Conservation (phyloP, 2,888 invertebrate species). For the Dascillus cervinus region DNA sequence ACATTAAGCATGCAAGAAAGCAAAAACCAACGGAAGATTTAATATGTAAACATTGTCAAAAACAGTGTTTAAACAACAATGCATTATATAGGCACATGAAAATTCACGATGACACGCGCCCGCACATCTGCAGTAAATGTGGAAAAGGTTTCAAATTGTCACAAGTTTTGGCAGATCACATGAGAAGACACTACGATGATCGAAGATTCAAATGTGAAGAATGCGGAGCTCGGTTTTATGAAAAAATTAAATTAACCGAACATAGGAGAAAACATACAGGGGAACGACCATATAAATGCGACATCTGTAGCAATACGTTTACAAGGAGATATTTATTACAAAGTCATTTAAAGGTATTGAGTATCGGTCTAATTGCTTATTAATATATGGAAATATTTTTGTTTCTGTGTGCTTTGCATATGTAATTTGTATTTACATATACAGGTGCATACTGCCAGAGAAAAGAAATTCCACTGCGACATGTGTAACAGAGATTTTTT, state of each 20-base stretch:
- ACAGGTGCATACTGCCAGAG: conserved; percentile 19
- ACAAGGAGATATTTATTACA: conserved; percentile 11
- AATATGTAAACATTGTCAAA: conserved; percentile 6
- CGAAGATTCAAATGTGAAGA: conserved; percentile 18
- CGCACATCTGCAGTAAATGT: conserved; percentile 17
- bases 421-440: no score
- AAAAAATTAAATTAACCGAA: conserved; percentile 21
- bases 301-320: conserved; percentile 24
- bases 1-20: conserved; percentile 5
- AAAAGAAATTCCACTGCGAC: conserved; percentile 21
- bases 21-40: conserved; percentile 9
- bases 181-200: conserved; percentile 21
- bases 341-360: conserved; percentile 16
- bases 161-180: conserved; percentile 18
- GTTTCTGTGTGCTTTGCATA: no score
- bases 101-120: conserved; percentile 12
- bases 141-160: conserved; percentile 19
- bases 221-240: conserved; percentile 23
- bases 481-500: conserved; percentile 17
- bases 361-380: no score
- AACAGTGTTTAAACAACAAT: conserved; percentile 6
- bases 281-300: conserved; percentile 23
- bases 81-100: conserved; percentile 7
- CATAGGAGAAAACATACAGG: conserved; percentile 24
- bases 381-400: no score